These are phyloP conservation scores for Gallinago paraguaiae DNA, from an alignment of 2,113 vertebrate genomes.

Conservation along the genomic window DNA sequence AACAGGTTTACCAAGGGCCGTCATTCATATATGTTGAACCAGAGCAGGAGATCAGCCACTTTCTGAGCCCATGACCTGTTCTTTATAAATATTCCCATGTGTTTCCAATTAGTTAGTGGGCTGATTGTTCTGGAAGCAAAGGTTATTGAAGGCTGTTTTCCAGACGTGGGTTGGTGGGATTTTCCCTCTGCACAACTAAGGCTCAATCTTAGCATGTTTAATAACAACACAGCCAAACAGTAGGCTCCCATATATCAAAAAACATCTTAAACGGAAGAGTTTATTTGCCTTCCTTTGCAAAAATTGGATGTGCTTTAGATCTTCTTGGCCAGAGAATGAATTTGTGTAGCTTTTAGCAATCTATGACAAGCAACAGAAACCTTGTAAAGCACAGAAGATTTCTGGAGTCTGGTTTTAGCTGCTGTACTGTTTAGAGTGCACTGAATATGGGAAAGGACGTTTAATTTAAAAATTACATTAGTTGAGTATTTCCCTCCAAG, in stretches of 20 bases:
- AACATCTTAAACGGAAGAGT: background rate
- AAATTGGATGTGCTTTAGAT: background rate
- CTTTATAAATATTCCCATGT: slow-evolving; percentile 64
- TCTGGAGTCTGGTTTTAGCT: background rate
- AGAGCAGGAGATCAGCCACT: slow-evolving; percentile 34
- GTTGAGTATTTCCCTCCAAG: background rate
- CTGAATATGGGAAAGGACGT: background rate
- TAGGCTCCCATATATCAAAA: background rate
- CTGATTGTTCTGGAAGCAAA: slow-evolving; percentile 34
- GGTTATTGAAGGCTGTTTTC: slow-evolving; percentile 44
- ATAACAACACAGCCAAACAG: slow-evolving; percentile 23
- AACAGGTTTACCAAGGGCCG: slow-evolving; percentile 39
- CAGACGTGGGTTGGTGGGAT: background rate
- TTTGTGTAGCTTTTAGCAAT: background rate
- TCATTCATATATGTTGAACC: slow-evolving; percentile 34
- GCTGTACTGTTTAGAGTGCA: background rate
- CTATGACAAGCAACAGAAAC: background rate
- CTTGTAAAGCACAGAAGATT: background rate
- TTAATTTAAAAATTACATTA: background rate
- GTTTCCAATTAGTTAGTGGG: slow-evolving; percentile 65
- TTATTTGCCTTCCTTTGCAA: background rate
- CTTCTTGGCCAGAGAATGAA: background rate
- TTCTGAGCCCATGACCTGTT: slow-evolving; percentile 17
- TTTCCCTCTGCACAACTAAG: background rate
- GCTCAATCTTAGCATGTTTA: slow-evolving; percentile 8